phyloP scores from a whole-genome alignment of 1,140 invertebrate genomes.

The Thalassaphorura encarpata region DNA sequence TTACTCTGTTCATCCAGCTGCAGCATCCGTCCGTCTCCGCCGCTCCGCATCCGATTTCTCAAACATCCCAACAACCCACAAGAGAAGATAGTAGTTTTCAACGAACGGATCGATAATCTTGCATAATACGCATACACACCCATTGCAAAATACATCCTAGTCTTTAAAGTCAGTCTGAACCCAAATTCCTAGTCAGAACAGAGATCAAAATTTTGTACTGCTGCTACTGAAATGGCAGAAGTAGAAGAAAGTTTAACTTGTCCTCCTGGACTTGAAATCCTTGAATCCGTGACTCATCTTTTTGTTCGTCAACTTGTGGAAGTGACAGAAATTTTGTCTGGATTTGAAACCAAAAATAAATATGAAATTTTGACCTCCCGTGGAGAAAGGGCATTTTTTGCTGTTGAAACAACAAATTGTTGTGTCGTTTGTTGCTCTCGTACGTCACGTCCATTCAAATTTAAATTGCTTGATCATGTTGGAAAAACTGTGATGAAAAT shows the following conservation, averaged over 20 bases:
- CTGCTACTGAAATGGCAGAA: no score
- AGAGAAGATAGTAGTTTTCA: no score
- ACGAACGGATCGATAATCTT: no score
- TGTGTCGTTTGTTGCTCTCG: constrained; percentile 7
- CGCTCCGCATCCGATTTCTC: no score
- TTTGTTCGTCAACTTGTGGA: constrained; percentile 3
- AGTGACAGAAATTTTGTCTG: constrained; percentile 2
- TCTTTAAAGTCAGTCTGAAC: no score
- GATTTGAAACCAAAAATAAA: constrained; percentile 10
- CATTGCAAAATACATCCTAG: no score
- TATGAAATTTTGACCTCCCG: constrained; percentile 3
- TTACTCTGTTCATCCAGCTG: no score
- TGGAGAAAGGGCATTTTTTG: constrained; percentile 2
- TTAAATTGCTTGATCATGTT: constrained; percentile 5
- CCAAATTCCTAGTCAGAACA: no score
- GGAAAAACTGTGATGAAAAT: constrained; percentile 1
- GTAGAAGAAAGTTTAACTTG: not conserved
- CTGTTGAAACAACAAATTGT: constrained; percentile 7
- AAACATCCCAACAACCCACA: no score
- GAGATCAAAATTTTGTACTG: no score
- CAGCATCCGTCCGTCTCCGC: no score
- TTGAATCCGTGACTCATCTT: constrained; percentile 3
- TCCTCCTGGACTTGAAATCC: constrained; percentile 6
- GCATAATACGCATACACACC: no score
- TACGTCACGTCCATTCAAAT: not conserved